phyloP scores from a whole-genome alignment of 2,797 vertebrate genomes.

The Cuculus canorus region DNA sequence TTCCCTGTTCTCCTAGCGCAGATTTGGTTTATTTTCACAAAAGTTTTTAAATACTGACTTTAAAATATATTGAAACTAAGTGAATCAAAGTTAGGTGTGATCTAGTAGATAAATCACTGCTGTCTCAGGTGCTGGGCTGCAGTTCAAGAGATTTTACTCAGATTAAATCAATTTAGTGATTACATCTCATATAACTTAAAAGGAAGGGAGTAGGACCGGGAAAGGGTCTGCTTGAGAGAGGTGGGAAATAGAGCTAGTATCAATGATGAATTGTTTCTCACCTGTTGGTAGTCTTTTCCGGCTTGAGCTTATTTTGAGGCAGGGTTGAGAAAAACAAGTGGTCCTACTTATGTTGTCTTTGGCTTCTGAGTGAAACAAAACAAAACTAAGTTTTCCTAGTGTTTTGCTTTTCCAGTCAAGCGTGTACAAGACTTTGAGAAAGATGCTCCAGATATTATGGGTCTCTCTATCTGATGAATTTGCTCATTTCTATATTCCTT shows the following conservation, averaged over 20 bases:
- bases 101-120: conserved; percentile 34
- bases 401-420: background rate
- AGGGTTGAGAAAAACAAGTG: conserved; percentile 41
- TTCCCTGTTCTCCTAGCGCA: background rate
- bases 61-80: conserved; percentile 47
- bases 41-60: background rate
- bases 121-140: conserved; percentile 11
- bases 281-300: conserved; percentile 46
- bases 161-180: conserved; percentile 52
- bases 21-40: conserved; percentile 51
- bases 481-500: conserved; percentile 3
- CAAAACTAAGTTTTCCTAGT: background rate
- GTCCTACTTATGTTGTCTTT: conserved; percentile 45
- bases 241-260: background rate
- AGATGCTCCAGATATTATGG: background rate
- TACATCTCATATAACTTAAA: conserved; percentile 27
- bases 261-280: conserved; percentile 31
- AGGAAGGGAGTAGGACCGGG: too few species aligned
- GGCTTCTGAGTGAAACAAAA: conserved; percentile 16
- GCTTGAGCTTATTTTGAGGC: conserved; percentile 18
- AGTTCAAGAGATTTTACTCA: conserved; percentile 50
- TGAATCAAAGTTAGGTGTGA: conserved; percentile 30
- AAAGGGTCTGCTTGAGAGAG: conserved; percentile 51
- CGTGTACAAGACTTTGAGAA: background rate
- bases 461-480: conserved; percentile 23